phyloP scores from a whole-genome alignment of 2,888 invertebrate genomes.

The Synanthedon vespiformis region DNA sequence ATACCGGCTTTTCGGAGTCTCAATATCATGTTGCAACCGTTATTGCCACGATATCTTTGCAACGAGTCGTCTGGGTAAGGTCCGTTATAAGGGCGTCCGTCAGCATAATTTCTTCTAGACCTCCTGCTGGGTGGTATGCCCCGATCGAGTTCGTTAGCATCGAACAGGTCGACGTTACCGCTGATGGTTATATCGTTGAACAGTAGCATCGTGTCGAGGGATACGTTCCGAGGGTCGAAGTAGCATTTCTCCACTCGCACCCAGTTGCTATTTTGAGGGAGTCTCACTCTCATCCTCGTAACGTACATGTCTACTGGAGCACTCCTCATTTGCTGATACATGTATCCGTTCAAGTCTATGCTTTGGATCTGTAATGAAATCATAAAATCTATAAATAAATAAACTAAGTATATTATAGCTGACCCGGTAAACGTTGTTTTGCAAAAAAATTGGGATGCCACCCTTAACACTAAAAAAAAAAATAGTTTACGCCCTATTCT shows the following conservation, averaged over 20 bases:
- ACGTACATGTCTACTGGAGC: constrained; percentile 78
- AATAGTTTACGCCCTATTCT: no score
- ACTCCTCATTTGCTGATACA: constrained; percentile 73
- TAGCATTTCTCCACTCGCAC: constrained; percentile 81
- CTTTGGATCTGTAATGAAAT: constrained; percentile 48
- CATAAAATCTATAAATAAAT: constrained; percentile 5
- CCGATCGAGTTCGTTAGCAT: constrained; percentile 50
- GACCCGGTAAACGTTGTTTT: no score
- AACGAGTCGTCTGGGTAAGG: constrained; percentile 28
- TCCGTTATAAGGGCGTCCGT: constrained; percentile 37
- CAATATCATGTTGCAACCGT: constrained; percentile 83
- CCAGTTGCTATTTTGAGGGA: constrained; percentile 76
- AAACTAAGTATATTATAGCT: background rate
- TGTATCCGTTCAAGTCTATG: constrained; percentile 73
- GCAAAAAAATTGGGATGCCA: no score
- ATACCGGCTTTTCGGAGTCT: constrained; percentile 82
- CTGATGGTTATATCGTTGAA: constrained; percentile 86
- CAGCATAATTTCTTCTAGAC: constrained; percentile 45
- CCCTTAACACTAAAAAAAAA: no score
- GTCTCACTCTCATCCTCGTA: constrained; percentile 75
- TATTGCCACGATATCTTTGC: constrained; percentile 39
- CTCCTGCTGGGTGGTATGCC: constrained; percentile 34
- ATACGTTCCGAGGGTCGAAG: constrained; percentile 79
- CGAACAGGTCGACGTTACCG: constrained; percentile 76
- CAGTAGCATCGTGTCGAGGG: constrained; percentile 79